Base-by-base conservation (phyloP, 2,797 vertebrate species). In the Peromyscus attwateri region DNA sequence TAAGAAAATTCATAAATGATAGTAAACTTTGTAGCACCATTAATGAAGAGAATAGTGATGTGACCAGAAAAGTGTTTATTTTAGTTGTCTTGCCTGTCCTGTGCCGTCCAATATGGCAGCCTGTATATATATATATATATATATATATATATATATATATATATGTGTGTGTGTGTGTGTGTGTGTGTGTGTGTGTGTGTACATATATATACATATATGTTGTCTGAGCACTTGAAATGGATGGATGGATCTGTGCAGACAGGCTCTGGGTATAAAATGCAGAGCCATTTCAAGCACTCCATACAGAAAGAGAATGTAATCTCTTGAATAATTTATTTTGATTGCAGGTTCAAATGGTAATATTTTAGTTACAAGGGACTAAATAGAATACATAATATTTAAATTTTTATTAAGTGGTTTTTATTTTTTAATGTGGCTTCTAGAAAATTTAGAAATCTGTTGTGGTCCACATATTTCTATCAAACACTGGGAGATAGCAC, bases 371-470 rank as follows among this genome's bases (percentile, higher is more conserved):
- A 83, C 49, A 66, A 43, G 43, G 34, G 21, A 71, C 81, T 64
- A 75, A 92, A 75, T 81, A 57, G 43, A 70, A 66, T 64, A 6
- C n/a, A 34, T 34, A 52, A 68, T 62, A 85, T 94, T 91, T 80
- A 89, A 76, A 80, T 71, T 75, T 93, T 97, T 31, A 89, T 81
- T 31, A 0, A 0, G 21, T 76, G 73, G 34, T n/a, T 94, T 96
- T 46, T 57, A 49, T 37, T 85, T 82, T 93, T 34, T 84, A 66
- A 66, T 76, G n/a, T 17, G 40, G 37, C 5, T 66, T 43, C 19
- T 46, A 80, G 14, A 66, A 94, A 96, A 81, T 77, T 87, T 62
- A 4, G 85, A 96, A n/a, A 89, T 88, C 23, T 12, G 16, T 43
- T 5, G 1, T 82, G 55, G n/a, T 34, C 87, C n/a, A 9, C 11